A percentile compares a stretch with the other conserved stretches of the same genome.
Evolutionary conservation across 2,113 vertebrate genomes (phyloP).

Genomic region (Synchiropus splendidus): DNA sequence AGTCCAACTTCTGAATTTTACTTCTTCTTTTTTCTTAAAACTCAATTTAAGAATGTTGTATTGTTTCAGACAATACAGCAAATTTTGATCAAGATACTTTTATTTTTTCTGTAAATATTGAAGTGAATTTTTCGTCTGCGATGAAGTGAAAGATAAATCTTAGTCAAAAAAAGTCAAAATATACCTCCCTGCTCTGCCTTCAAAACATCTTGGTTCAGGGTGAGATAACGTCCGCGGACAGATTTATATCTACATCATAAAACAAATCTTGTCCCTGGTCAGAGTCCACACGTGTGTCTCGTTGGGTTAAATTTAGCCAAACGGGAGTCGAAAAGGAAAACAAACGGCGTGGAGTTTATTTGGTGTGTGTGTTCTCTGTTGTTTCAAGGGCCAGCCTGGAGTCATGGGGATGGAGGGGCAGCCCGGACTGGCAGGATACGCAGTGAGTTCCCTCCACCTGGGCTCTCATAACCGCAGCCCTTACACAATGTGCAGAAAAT

Average conservation of each 20-base stretch:
- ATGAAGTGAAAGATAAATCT: too few species aligned
- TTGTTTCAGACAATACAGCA: background rate
- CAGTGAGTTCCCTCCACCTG: conserved; percentile 58
- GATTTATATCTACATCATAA: conserved; percentile 19
- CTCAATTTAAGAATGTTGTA: too few species aligned
- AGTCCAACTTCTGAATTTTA: too few species aligned
- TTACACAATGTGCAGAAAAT: background rate
- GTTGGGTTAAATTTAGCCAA: conserved; percentile 25
- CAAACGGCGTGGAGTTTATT: conserved; percentile 11
- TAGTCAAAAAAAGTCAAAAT: too few species aligned
- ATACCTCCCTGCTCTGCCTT: conserved; percentile 1
- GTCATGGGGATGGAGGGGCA: conserved; percentile 81
- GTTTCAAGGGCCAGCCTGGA: conserved; percentile 77
- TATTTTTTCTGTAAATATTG: background rate
- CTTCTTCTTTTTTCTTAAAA: too few species aligned
- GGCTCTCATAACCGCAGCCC: conserved; percentile 7
- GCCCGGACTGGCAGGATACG: conserved; percentile 81
- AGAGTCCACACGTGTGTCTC: background rate
- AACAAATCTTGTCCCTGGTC: conserved; percentile 2
- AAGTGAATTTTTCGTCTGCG: background rate
- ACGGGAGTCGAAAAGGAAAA: conserved; percentile 10
- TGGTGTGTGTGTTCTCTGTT: conserved; percentile 41
- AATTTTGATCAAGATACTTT: too few species aligned
- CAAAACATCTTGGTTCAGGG: conserved; percentile 7
- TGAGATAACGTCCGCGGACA: conserved; percentile 18